phyloP scores from a whole-genome alignment of 2,888 invertebrate species.

The Leptopilina syphax region DNA sequence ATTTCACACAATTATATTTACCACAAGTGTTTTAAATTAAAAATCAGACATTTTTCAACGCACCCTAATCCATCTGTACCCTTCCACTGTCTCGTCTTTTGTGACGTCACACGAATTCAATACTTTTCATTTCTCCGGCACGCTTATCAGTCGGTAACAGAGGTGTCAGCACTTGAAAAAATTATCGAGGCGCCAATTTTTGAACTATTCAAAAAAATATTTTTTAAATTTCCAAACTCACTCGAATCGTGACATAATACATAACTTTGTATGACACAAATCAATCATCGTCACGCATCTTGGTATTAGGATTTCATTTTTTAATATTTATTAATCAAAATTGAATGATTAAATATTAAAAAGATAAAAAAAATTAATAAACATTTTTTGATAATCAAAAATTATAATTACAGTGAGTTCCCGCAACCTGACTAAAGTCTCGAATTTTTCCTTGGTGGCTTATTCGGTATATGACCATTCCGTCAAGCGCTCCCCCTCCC shows the following conservation, averaged over 20 bases:
- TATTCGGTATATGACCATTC: too few species aligned
- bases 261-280: too few species aligned
- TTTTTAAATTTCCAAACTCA: background rate
- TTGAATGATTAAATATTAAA: too few species aligned
- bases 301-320: too few species aligned
- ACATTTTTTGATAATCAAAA: background rate
- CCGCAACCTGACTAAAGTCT: too few species aligned
- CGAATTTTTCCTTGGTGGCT: too few species aligned
- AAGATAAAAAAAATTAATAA: background rate
- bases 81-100: slow-evolving; percentile 73
- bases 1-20: slow-evolving; percentile 57
- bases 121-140: slow-evolving; percentile 68
- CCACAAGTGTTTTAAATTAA: slow-evolving; percentile 65
- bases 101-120: slow-evolving; percentile 77
- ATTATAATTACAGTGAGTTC: too few species aligned
- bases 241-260: background rate
- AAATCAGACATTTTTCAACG: slow-evolving; percentile 73
- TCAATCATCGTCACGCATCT: too few species aligned
- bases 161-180: slow-evolving; percentile 47
- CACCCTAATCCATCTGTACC: slow-evolving; percentile 59
- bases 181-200: background rate
- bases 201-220: background rate
- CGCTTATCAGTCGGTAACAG: slow-evolving; percentile 46
- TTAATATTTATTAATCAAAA: too few species aligned
- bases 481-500: too few species aligned